phyloP scores from a whole-genome alignment of 2,113 vertebrate species.

The Esox niger region DNA sequence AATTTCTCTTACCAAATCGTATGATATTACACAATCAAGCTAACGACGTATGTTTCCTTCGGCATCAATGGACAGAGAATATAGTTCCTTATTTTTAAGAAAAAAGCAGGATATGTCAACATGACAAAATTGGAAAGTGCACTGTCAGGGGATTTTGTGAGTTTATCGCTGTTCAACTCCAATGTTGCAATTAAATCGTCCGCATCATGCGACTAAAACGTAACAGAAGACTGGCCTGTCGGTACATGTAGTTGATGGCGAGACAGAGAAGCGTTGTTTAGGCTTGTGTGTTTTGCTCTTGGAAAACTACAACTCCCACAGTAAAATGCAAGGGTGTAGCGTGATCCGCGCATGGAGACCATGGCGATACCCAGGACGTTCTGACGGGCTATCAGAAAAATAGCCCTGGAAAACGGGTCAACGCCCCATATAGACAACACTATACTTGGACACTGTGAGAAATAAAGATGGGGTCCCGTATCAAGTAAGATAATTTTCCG shows the following conservation, averaged over 20 bases:
- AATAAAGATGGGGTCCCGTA: conserved; percentile 70
- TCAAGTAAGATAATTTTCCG: conserved; percentile 65
- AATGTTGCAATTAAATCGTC: neutral
- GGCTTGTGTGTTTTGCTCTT: accelerated
- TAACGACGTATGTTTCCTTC: neutral
- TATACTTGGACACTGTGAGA: conserved; percentile 23
- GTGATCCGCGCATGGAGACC: conserved; percentile 53
- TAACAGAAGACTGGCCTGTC: conserved; percentile 6
- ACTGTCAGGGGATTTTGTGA: no score
- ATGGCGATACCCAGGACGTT: conserved; percentile 56
- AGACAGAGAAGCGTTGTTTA: accelerated
- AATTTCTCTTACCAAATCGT: no score
- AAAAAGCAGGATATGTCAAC: neutral
- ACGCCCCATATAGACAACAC: conserved; percentile 26
- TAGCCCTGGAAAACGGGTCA: conserved; percentile 43
- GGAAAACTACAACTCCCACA: conserved; percentile 61
- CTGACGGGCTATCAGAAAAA: conserved; percentile 57
- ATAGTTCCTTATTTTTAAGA: neutral
- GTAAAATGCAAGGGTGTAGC: conserved; percentile 8
- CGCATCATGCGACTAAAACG: conserved; percentile 29
- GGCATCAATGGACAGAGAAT: neutral
- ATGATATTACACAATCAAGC: neutral
- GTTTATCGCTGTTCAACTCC: neutral
- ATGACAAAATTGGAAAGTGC: no score
- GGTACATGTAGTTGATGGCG: conserved; percentile 55